Evolutionary conservation across 2,797 vertebrate species (phyloP).

Genomic region (Corythornis leucogaster): DNA sequence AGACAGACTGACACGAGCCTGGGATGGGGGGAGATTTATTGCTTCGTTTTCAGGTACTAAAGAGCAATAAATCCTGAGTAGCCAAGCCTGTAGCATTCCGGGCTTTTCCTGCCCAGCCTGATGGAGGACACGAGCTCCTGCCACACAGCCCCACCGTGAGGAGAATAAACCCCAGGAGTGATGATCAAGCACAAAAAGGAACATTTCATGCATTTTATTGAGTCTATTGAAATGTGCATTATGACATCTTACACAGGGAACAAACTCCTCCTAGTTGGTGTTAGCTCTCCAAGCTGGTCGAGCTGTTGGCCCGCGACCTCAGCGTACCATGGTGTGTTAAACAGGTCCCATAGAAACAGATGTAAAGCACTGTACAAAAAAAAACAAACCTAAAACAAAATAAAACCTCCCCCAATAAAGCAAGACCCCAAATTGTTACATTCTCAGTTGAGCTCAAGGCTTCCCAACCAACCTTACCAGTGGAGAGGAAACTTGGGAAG

Average conservation of each 20-base stretch:
- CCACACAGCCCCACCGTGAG: not conserved
- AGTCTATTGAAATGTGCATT: slow-evolving; percentile 75
- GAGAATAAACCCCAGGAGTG: slow-evolving; percentile 57
- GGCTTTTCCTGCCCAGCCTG: not conserved
- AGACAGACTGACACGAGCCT: not conserved
- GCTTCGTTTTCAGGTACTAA: not conserved
- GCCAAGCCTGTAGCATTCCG: not conserved
- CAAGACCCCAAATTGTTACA: slow-evolving; percentile 33
- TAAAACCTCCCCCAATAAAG: not conserved
- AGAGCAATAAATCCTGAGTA: not conserved
- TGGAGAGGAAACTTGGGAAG: not conserved
- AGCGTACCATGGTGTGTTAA: slow-evolving; percentile 66
- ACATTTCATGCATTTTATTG: slow-evolving; percentile 83
- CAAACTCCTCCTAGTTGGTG: slow-evolving; percentile 73
- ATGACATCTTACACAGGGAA: slow-evolving; percentile 80
- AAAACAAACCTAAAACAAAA: not conserved
- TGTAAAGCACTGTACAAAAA: slow-evolving; percentile 61
- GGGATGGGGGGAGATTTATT: not conserved
- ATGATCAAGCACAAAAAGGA: slow-evolving; percentile 73
- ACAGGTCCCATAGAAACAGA: slow-evolving; percentile 70
- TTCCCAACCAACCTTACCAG: slow-evolving; percentile 68
- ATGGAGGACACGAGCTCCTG: not conserved
- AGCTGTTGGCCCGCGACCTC: slow-evolving; percentile 61
- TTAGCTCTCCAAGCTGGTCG: slow-evolving; percentile 67
- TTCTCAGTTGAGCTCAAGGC: slow-evolving; percentile 69